phyloP scores from a whole-genome alignment of 2,113 vertebrate genomes.

The Percina caprodes region DNA sequence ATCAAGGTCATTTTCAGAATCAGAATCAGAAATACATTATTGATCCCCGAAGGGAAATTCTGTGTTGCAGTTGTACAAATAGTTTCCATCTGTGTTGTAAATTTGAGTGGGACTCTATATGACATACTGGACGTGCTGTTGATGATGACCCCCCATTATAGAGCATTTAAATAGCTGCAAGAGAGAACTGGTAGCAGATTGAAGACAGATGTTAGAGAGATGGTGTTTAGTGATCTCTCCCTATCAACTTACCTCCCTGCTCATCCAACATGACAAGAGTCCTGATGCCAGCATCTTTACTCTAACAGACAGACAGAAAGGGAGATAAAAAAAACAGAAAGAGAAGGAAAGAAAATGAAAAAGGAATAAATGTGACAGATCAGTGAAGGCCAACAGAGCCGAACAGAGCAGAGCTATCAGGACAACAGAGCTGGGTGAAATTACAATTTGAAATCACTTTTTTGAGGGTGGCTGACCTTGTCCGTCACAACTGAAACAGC shows the following conservation, averaged over 20 bases:
- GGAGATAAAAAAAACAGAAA: constrained; percentile 2
- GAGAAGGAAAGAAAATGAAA: constrained; percentile 1
- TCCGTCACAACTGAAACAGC: background rate
- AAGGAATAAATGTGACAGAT: constrained; percentile 51
- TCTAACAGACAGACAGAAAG: constrained; percentile 82
- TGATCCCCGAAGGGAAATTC: no score
- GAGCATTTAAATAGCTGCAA: constrained; percentile 14
- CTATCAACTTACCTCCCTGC: constrained; percentile 96
- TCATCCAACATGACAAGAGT: constrained; percentile 99
- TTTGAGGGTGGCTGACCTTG: constrained; percentile 6
- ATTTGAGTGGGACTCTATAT: background rate
- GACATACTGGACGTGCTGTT: constrained; percentile 45
- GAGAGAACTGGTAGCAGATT: constrained; percentile 25
- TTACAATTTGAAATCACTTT: constrained; percentile 48
- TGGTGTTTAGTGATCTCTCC: constrained; percentile 29
- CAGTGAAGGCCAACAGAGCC: constrained; percentile 58
- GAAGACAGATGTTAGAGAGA: constrained; percentile 21
- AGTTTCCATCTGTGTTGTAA: background rate
- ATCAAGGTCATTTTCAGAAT: background rate
- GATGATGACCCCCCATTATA: background rate
- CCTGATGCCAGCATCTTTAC: constrained; percentile 99
- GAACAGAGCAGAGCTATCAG: constrained; percentile 31
- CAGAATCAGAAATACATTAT: no score
- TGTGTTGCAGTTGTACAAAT: no score
- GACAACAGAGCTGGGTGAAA: constrained; percentile 29